phyloP scores from a whole-genome alignment of 2,113 vertebrate species.

The Bos indicus region DNA sequence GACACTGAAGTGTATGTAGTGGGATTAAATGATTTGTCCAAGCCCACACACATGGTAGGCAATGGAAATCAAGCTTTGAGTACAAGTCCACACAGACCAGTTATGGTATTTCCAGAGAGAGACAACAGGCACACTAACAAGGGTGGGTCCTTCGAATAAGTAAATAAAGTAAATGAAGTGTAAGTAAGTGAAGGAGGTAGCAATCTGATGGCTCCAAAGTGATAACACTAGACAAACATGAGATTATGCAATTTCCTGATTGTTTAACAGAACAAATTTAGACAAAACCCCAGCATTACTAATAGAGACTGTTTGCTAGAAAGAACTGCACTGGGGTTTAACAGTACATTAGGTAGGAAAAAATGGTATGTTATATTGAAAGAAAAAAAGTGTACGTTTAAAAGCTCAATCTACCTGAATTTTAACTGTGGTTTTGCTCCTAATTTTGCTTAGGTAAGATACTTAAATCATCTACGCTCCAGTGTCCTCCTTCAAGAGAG shows the following conservation, averaged over 20 bases:
- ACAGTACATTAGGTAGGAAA: background rate
- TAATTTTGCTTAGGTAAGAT: slow-evolving; percentile 5
- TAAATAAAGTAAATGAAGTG: background rate
- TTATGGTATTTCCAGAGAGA: background rate
- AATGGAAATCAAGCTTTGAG: background rate
- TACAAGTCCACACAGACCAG: background rate
- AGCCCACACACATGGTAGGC: background rate
- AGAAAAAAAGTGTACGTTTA: background rate
- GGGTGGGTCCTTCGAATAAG: background rate
- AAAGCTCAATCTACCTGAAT: background rate
- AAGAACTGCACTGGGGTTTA: background rate
- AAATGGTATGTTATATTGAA: background rate
- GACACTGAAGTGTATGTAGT: background rate
- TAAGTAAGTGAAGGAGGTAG: background rate
- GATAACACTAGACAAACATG: background rate
- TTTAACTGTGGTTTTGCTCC: background rate
- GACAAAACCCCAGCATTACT: background rate
- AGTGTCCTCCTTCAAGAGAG: background rate
- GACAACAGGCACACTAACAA: background rate
- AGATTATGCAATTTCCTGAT: slow-evolving; percentile 6
- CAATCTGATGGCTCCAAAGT: background rate
- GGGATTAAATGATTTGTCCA: background rate
- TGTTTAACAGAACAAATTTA: slow-evolving; percentile 4
- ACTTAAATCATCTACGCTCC: background rate
- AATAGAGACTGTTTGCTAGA: background rate